Conservation (phyloP, 2,888 invertebrate species). For the Nineta flava region DNA sequence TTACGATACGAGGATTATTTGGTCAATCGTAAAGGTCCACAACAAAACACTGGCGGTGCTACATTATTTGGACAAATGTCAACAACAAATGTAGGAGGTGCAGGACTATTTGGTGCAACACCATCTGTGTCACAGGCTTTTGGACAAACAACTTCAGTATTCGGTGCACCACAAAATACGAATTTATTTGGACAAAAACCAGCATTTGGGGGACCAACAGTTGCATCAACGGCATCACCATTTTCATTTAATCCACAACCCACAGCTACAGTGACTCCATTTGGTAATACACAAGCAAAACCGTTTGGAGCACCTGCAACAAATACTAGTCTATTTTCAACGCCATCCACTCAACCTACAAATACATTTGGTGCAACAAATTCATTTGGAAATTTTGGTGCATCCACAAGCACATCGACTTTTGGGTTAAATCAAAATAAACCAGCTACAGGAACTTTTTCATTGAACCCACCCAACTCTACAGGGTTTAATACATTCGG, state of each 20-base stretch:
- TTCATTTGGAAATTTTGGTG: conserved; percentile 29
- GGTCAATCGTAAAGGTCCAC: conserved; percentile 70
- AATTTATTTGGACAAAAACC: conserved; percentile 52
- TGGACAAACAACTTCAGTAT: conserved; percentile 31
- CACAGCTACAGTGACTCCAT: conserved; percentile 21
- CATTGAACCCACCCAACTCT: conserved; percentile 17
- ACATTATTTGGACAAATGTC: conserved; percentile 30
- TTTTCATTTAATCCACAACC: conserved; percentile 27
- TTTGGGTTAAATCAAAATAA: conserved; percentile 30
- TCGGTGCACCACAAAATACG: conserved; percentile 36
- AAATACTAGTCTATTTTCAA: conserved; percentile 14
- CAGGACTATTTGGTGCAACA: conserved; percentile 15
- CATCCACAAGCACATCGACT: conserved; percentile 26
- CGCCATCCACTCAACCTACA: conserved; percentile 2
- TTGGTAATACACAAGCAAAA: conserved; percentile 31
- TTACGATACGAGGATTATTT: conserved; percentile 84
- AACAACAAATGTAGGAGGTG: conserved; percentile 13
- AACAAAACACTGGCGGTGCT: conserved; percentile 24
- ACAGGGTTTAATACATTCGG: conserved; percentile 16
- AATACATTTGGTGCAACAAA: conserved; percentile 29
- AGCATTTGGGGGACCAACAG: conserved; percentile 38
- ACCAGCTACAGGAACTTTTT: conserved; percentile 23
- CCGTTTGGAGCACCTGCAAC: conserved; percentile 31
- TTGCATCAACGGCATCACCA: conserved; percentile 30
- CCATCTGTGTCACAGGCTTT: conserved; percentile 27